Conservation (phyloP, 2,113 vertebrate species). For the Jaculus jaculus region DNA sequence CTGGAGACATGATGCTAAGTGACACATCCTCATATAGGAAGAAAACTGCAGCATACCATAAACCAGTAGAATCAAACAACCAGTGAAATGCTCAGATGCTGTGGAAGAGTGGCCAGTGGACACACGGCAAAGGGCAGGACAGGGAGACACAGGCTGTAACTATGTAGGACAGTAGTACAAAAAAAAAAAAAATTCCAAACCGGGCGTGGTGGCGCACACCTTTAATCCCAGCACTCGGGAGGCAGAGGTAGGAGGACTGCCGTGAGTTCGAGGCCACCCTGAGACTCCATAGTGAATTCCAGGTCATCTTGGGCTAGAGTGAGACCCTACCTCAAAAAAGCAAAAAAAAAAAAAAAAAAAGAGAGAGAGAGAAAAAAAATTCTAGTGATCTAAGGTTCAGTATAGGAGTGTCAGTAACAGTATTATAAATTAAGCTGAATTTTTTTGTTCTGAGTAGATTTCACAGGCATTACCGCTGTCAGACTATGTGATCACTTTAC, state of each 20-base stretch:
- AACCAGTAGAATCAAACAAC: background rate
- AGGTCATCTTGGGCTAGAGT: no score
- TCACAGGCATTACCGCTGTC: background rate
- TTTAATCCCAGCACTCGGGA: no score
- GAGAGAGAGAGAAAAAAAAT: no score
- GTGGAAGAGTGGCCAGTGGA: background rate
- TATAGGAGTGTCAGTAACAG: background rate
- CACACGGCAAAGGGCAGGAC: accelerated
- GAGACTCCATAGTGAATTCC: no score
- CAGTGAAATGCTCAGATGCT: background rate
- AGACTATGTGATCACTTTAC: background rate
- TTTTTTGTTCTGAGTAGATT: background rate
- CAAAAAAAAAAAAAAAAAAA: no score
- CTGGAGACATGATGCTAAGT: background rate
- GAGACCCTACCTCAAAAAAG: no score
- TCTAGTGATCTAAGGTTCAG: no score
- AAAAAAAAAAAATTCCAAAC: no score
- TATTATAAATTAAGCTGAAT: background rate
- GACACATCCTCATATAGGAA: background rate
- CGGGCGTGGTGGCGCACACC: no score
- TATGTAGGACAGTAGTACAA: background rate
- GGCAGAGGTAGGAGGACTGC: no score
- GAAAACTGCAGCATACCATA: background rate
- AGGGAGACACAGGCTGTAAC: background rate
- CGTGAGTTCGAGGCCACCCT: no score